Conservation (phyloP, 1,140 invertebrate species). For the Solen grandis region DNA sequence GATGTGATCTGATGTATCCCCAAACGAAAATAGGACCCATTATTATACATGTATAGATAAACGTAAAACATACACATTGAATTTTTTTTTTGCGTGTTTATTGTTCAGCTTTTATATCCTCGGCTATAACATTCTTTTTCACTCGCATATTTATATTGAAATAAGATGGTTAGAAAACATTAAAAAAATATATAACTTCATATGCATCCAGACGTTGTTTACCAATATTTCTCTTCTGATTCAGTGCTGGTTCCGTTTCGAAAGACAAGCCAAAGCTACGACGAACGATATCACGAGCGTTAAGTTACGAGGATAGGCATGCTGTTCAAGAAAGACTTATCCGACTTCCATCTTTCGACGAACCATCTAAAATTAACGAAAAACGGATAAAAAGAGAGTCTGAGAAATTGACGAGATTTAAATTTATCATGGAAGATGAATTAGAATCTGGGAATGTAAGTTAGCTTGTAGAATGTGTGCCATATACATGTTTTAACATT, state of each 20-base stretch:
- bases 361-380: not conserved
- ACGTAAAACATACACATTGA: no score
- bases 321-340: not conserved
- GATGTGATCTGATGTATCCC: no score
- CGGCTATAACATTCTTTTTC: no score
- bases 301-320: slow-evolving; percentile 7
- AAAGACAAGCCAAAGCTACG: not conserved
- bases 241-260: not conserved
- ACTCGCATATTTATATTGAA: no score
- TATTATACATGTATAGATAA: no score
- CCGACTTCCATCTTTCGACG: not conserved
- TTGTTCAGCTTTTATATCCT: no score
- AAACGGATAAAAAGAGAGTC: slow-evolving; percentile 16
- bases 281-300: not conserved
- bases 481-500: not conserved
- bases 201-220: not conserved
- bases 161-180: no score
- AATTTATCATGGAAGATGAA: slow-evolving; percentile 50
- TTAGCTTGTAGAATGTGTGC: not conserved
- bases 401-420: not conserved
- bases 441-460: slow-evolving; percentile 40
- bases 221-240: no score
- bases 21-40: no score
- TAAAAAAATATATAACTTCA: no score
- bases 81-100: no score